Percentiles rank a stretch among this genome's conserved stretches.
phyloP scores from a whole-genome alignment of 2,888 invertebrate species.

The Phorcus lineatus region DNA sequence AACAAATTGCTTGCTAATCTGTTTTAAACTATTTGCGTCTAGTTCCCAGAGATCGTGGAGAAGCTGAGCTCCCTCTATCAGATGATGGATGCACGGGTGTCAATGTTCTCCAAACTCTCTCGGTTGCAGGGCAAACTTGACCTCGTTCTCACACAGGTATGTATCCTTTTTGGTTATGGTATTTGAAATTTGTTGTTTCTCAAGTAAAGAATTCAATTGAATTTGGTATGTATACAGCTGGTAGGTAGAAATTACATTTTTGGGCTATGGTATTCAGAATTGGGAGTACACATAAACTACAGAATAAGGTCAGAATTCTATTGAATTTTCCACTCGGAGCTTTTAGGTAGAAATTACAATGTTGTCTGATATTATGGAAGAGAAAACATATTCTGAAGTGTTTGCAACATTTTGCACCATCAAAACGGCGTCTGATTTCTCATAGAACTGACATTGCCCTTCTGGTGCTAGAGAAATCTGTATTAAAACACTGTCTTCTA shows the following conservation, averaged over 20 bases:
- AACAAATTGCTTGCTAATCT: neutral
- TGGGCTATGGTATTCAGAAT: too few species aligned
- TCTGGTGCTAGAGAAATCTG: neutral
- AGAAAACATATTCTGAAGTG: too few species aligned
- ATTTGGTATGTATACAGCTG: too few species aligned
- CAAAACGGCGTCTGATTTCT: neutral
- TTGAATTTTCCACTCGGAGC: too few species aligned
- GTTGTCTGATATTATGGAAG: too few species aligned
- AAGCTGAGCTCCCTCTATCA: constrained; percentile 79
- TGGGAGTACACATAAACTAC: too few species aligned
- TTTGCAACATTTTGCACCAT: neutral
- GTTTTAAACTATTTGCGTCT: neutral
- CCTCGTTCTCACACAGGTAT: constrained; percentile 76
- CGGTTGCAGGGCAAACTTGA: constrained; percentile 81
- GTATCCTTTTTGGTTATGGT: neutral
- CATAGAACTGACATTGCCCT: neutral
- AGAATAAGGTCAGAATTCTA: too few species aligned
- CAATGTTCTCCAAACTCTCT: constrained; percentile 78
- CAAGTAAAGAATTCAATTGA: too few species aligned
- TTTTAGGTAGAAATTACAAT: too few species aligned
- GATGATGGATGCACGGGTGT: constrained; percentile 79
- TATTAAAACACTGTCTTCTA: neutral
- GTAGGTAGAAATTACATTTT: too few species aligned
- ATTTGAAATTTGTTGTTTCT: too few species aligned
- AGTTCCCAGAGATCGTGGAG: constrained; percentile 80